Evolutionary conservation across 35 echinoderm and acorn worm species (phyloP), one percentile per base, ranked within the genome.

Genomic region (Patiria miniata): DNA sequence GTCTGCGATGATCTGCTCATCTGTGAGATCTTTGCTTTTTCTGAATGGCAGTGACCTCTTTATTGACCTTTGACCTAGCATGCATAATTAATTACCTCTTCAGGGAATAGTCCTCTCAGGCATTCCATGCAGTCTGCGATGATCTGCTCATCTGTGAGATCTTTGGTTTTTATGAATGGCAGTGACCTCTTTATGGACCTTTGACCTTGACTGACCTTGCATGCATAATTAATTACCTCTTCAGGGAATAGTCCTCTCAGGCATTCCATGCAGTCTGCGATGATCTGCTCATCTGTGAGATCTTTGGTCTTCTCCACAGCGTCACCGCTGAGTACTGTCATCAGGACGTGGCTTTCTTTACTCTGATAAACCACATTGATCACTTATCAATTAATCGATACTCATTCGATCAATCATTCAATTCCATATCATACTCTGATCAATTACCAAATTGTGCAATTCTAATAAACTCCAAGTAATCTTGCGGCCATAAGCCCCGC

Each of bases 271-370:
- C 89, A 91, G 79, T 85, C 83, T 7, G 80, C 89, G 21, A 91
- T 85, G 36, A 95, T 84, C 36, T 84, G 79, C 33, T 91, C 68
- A 55, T 91, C 82, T 9, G 47, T 79, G 54, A 91, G 76, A 7
- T 83, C 79, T 77, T 95, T 91, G 65, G 65, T 73, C 34, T 73
- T 36, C 36, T 89, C 83, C 0, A 94, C 96, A 17, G 96, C 89
- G 38, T 94, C 93, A 34, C 96, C 96, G 60, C 96, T 99, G 6
- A 99, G 61, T 51, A 99, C 86, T 40, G 92, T 92, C 93, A 95
- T 95, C 44, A 99, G 37, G 3, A 99, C 68, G 78, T 86, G 83
- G 40, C 55, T 80, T 9, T 90, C 54, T 39, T 77, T 84, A 38
- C 40, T 90, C 84, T 80, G 44, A 36, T 50, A 36, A 18, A 78